These are phyloP conservation scores for Scaptomyza parva DNA, from an alignment of 2,888 invertebrate genomes.

Conservation along the genomic window DNA sequence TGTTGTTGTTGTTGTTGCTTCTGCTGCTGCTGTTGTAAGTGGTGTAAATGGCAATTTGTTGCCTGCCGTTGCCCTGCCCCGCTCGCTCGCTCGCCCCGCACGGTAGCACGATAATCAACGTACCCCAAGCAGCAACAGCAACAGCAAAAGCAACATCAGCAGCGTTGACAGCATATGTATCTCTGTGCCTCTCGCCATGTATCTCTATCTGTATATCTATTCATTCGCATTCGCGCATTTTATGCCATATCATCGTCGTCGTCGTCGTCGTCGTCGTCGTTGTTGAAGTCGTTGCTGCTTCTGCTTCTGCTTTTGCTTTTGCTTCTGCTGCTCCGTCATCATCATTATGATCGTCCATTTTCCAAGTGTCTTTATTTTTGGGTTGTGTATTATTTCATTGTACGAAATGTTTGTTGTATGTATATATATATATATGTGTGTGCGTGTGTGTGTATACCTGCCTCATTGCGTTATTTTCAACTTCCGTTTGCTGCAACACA, in stretches of 20 bases:
- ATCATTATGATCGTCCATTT: constrained; percentile 73
- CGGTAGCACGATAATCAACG: constrained; percentile 64
- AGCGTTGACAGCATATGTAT: constrained; percentile 61
- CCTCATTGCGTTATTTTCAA: constrained; percentile 70
- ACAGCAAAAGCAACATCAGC: constrained; percentile 14
- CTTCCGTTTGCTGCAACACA: constrained; percentile 55
- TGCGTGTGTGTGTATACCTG: constrained; percentile 42
- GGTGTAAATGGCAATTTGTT: constrained; percentile 81
- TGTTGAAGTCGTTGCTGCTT: no score
- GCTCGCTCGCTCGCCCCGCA: constrained; percentile 38
- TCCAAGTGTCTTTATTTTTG: constrained; percentile 64
- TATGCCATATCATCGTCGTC: constrained; percentile 76
- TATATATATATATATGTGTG: neutral
- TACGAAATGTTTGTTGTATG: constrained; percentile 24
- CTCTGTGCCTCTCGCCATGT: constrained; percentile 16
- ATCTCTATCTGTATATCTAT: constrained; percentile 50
- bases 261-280: constrained; percentile 2
- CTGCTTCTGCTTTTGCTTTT: constrained; percentile 30
- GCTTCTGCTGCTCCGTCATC: constrained; percentile 61
- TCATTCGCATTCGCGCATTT: constrained; percentile 67
- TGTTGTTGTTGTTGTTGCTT: constrained; percentile 24
- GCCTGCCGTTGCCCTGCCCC: constrained; percentile 60
- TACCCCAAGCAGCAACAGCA: constrained; percentile 29
- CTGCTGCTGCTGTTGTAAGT: constrained; percentile 65
- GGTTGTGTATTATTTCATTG: constrained; percentile 63